Evolutionary conservation across 2,888 invertebrate genomes (phyloP), one percentile per base, ranked within the genome.

Genomic region (Drosophila mayaguana): DNA sequence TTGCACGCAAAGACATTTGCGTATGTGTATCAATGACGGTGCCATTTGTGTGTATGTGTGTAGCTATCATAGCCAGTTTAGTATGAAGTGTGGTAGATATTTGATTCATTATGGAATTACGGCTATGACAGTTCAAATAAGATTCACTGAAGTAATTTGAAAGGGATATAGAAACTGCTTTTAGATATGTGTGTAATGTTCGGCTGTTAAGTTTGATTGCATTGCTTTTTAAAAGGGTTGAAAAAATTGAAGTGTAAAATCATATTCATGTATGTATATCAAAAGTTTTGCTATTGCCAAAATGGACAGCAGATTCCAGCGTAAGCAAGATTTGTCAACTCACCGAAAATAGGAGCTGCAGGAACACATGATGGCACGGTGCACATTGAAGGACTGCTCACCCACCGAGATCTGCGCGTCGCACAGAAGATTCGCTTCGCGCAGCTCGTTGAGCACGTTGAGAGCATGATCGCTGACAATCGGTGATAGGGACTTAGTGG

Each of bases 301-400:
- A 8, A 16, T 4, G 25, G 8, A 12, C 43, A 22, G 12, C 20
- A 20, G 20, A 5, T 18, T 16, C 14, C 16, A 14, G n/a, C 14
- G 14, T 38, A 2, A 1, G 9, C 2, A 9, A 9, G 0, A 12
- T 18, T 34, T 12, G 2, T 16, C 16, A 22, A 40, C 66, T 92
- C 94, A 97, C 97, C 96, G 95, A 93, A 98, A 98, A 93, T 98
- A 98, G 45, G 96, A 95, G 91, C 98, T 98, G 93, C 97, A 97
- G 64, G 97, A 96, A 72, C 97, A 96, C 86, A 97, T 94, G 81
- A 97, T 96, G 67, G 96, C 96, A 75, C 97, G 95, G 93, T 98
- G 98, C 61, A 98, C 96, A 43, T 96, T 96, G 91, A 97, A 97
- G 60, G 95, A 95, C 70, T 96, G 97, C 92, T 97, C 97, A 83